phyloP scores from a whole-genome alignment of 1,140 invertebrate genomes.

The Zaprionus africanus region DNA sequence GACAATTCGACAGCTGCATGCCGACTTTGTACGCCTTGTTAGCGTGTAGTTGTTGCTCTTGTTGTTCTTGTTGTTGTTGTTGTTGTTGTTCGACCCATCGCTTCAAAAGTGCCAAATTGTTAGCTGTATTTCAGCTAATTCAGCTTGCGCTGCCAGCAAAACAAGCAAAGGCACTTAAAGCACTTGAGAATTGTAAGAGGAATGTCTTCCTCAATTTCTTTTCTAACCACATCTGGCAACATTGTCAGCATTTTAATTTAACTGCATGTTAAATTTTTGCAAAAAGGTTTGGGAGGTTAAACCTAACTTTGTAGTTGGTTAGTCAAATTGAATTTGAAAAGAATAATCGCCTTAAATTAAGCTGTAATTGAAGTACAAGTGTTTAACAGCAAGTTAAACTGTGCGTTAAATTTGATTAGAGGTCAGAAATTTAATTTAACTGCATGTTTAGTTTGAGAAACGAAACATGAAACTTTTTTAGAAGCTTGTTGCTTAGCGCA shows the following conservation, averaged over 20 bases:
- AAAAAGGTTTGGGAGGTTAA: not conserved
- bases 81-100: not conserved
- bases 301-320: no score
- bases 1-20: not conserved
- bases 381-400: not conserved
- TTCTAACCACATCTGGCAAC: not conserved
- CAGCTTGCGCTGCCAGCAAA: not conserved
- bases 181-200: not conserved
- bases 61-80: not conserved
- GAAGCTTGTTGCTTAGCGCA: no score
- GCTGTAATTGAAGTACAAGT: no score
- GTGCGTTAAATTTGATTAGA: not conserved
- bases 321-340: no score
- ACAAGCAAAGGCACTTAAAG: not conserved
- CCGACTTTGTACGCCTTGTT: not conserved
- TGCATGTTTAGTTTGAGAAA: not conserved
- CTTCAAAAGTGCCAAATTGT: not conserved
- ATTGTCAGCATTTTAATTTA: not conserved
- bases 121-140: conserved; percentile 10
- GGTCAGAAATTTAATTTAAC: not conserved
- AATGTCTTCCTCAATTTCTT: not conserved
- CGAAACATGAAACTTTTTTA: no score
- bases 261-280: not conserved
- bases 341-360: no score
- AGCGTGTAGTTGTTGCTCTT: no score